Conservation (phyloP, 2,888 invertebrate genomes). For the Agrotis ipsilon region DNA sequence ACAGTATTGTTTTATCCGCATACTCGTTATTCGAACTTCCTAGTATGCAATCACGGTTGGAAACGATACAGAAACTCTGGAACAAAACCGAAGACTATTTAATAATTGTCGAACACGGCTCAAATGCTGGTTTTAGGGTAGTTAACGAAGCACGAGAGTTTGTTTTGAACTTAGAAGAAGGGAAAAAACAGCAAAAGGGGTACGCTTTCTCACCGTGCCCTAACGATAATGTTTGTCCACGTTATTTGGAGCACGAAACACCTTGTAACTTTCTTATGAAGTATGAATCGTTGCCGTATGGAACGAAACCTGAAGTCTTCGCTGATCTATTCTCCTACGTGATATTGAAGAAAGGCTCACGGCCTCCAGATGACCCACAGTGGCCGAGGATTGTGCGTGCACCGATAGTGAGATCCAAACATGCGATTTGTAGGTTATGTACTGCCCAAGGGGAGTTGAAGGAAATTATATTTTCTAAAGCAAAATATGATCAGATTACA, state of each 20-base stretch:
- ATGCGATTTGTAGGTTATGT: constrained; percentile 95
- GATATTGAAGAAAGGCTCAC: constrained; percentile 94
- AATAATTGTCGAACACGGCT: constrained; percentile 96
- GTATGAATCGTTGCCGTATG: constrained; percentile 91
- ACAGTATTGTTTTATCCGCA: constrained; percentile 95
- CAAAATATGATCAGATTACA: constrained; percentile 94
- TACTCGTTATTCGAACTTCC: constrained; percentile 96
- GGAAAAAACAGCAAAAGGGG: constrained; percentile 78
- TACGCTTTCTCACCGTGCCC: constrained; percentile 97
- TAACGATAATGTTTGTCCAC: constrained; percentile 95
- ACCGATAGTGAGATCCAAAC: constrained; percentile 93
- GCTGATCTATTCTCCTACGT: constrained; percentile 95
- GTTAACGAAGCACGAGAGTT: constrained; percentile 96
- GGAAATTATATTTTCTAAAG: constrained; percentile 94
- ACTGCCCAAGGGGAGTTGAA: constrained; percentile 93
- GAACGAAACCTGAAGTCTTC: constrained; percentile 79
- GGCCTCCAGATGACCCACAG: constrained; percentile 86
- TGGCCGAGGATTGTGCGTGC: constrained; percentile 96
- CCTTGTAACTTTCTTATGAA: constrained; percentile 95
- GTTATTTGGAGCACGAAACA: constrained; percentile 91
- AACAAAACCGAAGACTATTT: constrained; percentile 95
- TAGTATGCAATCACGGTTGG: constrained; percentile 92
- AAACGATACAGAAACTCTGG: constrained; percentile 95
- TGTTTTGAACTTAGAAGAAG: constrained; percentile 91
- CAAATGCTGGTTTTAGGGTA: constrained; percentile 95